These are phyloP conservation scores for Hybognathus amarus DNA, from an alignment of 2,797 vertebrate genomes.

Conservation along the genomic window DNA sequence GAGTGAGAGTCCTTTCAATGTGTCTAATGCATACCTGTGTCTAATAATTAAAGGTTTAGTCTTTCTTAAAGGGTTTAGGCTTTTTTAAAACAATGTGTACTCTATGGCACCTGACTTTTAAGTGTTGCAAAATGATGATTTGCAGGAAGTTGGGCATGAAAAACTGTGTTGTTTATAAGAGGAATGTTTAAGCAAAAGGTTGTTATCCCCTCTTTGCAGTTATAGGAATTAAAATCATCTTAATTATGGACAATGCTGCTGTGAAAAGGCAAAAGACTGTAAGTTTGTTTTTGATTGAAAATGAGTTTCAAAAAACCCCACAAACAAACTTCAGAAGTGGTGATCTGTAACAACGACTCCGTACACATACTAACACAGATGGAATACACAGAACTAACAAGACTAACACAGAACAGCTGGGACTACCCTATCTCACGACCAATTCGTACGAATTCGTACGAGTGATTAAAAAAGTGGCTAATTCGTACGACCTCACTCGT, in stretches of 20 bases:
- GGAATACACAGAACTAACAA: no score
- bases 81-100: constrained; percentile 33
- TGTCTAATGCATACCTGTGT: constrained; percentile 40
- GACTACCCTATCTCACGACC: no score
- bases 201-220: background rate
- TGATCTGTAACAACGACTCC: no score
- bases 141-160: background rate
- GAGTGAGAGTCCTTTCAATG: constrained; percentile 38
- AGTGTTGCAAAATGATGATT: constrained; percentile 1
- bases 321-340: no score
- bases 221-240: background rate
- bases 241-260: background rate
- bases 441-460: no score
- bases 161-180: background rate
- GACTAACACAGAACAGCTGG: no score
- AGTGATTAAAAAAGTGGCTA: no score
- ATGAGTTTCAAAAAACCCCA: no score
- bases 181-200: background rate
- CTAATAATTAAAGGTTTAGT: constrained; percentile 47
- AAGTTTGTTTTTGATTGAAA: no score
- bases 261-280: no score
- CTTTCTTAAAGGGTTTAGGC: constrained; percentile 23
- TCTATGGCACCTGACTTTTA: constrained; percentile 27
- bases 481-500: no score
- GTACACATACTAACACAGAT: no score